Evolutionary conservation across 2,113 vertebrate genomes (phyloP).

Genomic region (Ciconia maguari): DNA sequence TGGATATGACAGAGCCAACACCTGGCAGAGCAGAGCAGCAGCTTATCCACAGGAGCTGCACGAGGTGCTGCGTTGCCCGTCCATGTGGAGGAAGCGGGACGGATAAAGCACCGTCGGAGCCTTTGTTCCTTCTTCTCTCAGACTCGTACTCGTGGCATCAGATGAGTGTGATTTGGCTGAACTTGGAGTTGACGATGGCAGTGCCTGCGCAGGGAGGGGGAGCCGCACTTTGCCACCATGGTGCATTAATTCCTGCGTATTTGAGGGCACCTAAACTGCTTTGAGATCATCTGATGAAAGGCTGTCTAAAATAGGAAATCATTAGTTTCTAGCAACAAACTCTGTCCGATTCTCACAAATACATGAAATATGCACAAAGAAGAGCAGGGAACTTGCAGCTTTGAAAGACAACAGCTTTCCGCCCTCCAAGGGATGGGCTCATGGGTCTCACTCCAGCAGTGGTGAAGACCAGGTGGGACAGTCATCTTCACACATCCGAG

Average conservation of each 20-base stretch:
- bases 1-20: not conserved
- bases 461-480: not conserved
- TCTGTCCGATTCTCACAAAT: not conserved
- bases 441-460: accelerated
- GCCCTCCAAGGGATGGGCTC: not conserved
- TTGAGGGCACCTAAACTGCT: not conserved
- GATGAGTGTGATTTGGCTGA: not conserved
- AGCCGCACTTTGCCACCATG: not conserved
- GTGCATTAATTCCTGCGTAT: not conserved
- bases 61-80: accelerated
- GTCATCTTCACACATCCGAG: not conserved
- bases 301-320: not conserved
- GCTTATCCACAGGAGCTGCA: not conserved
- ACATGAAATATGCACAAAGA: not conserved
- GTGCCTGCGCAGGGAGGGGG: accelerated
- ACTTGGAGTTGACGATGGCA: accelerated
- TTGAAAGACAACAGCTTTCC: not conserved
- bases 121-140: not conserved
- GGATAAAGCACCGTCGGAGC: not conserved
- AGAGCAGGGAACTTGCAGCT: not conserved
- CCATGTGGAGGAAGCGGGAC: accelerated
- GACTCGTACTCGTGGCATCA: accelerated
- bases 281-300: not conserved
- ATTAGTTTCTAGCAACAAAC: not conserved
- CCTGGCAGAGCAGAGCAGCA: not conserved